Evolutionary conservation across 2,113 vertebrate species (phyloP).

Genomic region (Acrocephalus kingi): DNA sequence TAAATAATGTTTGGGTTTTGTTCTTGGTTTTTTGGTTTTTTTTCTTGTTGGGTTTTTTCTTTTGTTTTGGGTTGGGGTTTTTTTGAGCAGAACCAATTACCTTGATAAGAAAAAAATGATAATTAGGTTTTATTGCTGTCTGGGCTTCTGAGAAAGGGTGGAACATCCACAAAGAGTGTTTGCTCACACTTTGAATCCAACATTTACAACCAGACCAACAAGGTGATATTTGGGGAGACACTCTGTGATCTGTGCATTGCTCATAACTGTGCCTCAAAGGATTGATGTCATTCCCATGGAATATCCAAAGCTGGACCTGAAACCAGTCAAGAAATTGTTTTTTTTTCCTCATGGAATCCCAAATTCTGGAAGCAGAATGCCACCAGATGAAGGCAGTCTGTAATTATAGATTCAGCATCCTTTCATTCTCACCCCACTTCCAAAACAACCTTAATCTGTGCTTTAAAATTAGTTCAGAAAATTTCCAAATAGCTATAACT

Average conservation of each 20-base stretch:
- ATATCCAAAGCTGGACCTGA: background rate
- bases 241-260: background rate
- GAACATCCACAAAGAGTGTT: background rate
- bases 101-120: background rate
- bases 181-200: background rate
- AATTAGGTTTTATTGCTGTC: background rate
- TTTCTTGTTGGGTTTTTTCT: background rate
- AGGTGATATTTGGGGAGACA: background rate
- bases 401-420: background rate
- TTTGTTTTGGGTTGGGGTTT: rapidly evolving
- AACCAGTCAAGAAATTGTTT: background rate
- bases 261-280: background rate
- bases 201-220: background rate
- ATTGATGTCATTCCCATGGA: background rate
- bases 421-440: background rate
- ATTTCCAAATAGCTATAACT: background rate
- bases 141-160: background rate
- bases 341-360: background rate
- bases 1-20: background rate
- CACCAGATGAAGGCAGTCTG: background rate
- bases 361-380: background rate
- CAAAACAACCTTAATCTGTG: background rate
- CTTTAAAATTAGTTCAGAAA: background rate
- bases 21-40: background rate
- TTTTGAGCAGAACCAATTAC: background rate